These are phyloP conservation scores for Eilema depressum DNA, from an alignment of 2,888 invertebrate genomes.

Conservation along the genomic window DNA sequence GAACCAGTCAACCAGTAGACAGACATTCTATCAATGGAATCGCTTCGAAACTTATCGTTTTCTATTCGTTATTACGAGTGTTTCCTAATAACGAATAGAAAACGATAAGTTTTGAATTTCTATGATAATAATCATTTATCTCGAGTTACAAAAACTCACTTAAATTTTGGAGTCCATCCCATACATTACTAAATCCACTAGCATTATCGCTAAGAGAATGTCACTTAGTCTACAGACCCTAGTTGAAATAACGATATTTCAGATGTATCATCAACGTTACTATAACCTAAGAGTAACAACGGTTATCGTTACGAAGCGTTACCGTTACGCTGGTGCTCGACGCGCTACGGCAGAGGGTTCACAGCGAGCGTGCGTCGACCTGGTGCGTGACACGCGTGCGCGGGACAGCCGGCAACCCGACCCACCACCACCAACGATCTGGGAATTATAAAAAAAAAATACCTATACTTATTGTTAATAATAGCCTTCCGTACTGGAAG, in stretches of 20 bases:
- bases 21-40: no score
- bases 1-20: neutral
- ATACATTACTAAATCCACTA: no score
- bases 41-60: no score
- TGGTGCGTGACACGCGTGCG: constrained; percentile 17
- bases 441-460: constrained; percentile 11
- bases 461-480: neutral
- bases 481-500: neutral
- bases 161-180: no score
- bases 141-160: no score
- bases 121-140: no score
- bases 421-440: constrained; percentile 19
- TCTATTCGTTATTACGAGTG: no score
- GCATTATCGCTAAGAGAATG: no score
- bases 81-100: no score
- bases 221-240: no score
- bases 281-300: constrained; percentile 15
- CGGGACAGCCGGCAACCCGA: constrained; percentile 15
- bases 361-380: constrained; percentile 35
- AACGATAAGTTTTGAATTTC: no score
- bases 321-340: constrained; percentile 27
- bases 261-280: constrained; percentile 2
- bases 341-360: constrained; percentile 25
- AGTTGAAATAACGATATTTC: constrained; percentile 9
- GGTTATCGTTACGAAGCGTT: constrained; percentile 37